phyloP scores from a whole-genome alignment of 1,140 invertebrate species.

The Monomorium pharaonis region DNA sequence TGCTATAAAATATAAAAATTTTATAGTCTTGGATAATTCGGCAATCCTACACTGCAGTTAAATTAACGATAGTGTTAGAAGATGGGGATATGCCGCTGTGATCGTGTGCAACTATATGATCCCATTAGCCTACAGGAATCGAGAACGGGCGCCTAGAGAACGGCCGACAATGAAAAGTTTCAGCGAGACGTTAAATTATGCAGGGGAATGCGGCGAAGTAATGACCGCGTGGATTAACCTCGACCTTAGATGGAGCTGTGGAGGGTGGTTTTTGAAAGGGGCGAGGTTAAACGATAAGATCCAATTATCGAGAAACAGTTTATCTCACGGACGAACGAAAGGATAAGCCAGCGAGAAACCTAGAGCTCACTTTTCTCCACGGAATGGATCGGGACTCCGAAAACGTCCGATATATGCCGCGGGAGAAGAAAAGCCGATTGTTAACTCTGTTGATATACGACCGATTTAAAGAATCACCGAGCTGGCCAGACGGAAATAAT shows the following conservation, averaged over 20 bases:
- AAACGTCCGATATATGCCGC: constrained; percentile 41
- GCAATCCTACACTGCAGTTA: neutral
- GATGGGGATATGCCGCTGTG: neutral
- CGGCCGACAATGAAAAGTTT: constrained; percentile 47
- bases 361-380: constrained; percentile 34
- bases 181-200: constrained; percentile 67
- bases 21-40: neutral
- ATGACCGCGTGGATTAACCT: constrained; percentile 60
- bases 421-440: constrained; percentile 59
- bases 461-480: constrained; percentile 27
- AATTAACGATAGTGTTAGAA: neutral
- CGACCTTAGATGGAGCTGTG: constrained; percentile 53
- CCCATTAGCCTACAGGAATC: constrained; percentile 24
- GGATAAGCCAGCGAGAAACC: constrained; percentile 49
- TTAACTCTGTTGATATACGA: constrained; percentile 56
- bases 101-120: neutral
- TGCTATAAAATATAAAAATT: neutral
- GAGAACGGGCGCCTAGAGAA: neutral
- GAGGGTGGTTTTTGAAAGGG: constrained; percentile 53
- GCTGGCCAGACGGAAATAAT: constrained; percentile 16
- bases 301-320: constrained; percentile 75
- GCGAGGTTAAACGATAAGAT: constrained; percentile 70
- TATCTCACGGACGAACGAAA: constrained; percentile 60
- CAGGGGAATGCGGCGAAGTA: constrained; percentile 27
- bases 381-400: constrained; percentile 38